A percentile compares a stretch with the other conserved stretches of the same genome.
These are phyloP conservation scores for Hippocampus comes DNA, from an alignment of 2,113 vertebrate genomes.

Conservation along the genomic window DNA sequence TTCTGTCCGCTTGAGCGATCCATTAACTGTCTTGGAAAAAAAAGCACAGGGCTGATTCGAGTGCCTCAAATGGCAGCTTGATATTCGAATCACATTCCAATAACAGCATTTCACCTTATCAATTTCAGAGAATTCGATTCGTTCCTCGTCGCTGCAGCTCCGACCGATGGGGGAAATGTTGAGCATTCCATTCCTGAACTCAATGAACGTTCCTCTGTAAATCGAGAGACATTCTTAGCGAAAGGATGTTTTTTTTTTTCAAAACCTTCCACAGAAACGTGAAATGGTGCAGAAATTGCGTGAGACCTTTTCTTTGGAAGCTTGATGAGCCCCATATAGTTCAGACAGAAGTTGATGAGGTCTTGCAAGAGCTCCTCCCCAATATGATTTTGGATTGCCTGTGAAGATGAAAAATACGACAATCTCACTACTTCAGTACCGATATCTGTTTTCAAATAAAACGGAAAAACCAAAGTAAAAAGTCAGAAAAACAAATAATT, in stretches of 20 bases:
- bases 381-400: constrained; percentile 94
- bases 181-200: constrained; percentile 95
- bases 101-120: constrained; percentile 80
- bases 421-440: too few relatives aligned
- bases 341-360: constrained; percentile 97
- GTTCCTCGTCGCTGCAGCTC: constrained; percentile 89
- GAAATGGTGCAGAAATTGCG: background rate
- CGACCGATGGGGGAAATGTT: constrained; percentile 95
- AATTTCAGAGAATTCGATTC: constrained; percentile 91
- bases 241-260: background rate
- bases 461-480: too few relatives aligned
- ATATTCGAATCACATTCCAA: background rate
- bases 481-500: background rate
- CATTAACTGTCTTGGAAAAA: constrained; percentile 14
- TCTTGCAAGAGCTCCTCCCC: constrained; percentile 97
- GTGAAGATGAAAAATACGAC: background rate
- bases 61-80: background rate
- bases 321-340: constrained; percentile 92
- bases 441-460: too few relatives aligned
- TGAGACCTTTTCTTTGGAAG: constrained; percentile 93
- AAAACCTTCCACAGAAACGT: background rate
- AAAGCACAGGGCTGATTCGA: constrained; percentile 32
- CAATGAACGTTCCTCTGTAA: constrained; percentile 94
- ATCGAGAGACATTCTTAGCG: fast-evolving
- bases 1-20: constrained; percentile 6